Base-by-base conservation (phyloP, 2,888 invertebrate species). In the Harpalus rufipes region DNA sequence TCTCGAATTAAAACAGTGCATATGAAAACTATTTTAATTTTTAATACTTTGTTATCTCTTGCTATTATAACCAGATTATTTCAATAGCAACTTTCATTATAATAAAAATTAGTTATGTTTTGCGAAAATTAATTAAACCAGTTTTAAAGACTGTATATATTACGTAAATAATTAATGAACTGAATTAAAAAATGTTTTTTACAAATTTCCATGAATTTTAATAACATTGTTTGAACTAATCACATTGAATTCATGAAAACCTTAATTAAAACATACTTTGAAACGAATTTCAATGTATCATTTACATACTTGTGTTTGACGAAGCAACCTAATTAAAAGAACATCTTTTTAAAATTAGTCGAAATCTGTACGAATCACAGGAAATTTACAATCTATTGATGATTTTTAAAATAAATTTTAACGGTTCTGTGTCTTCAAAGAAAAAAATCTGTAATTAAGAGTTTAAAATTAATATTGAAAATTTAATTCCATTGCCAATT, bases 121-220 rank as follows among this genome's bases (percentile, higher is more conserved):
- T 6, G 16, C 16, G 32, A 59, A 16, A 16, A 16, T 59, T 59
- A 59, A 59, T 59, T 59, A 59, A 32, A 32, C 32, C 32, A 32
- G 32, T 32, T 32, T 32, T 0, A 51, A 51, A 51, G 44, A 51
- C 5, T 51, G 44, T 51, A 12, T 51, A 51, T 51, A 59, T 51
- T 51, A 59, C 18, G 59, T 59, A 14, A 59, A 59, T 59, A 16
- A 59, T 59, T 59, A 16, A 59, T 59, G n/a, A 16, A 59, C 59
- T 16, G 16, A 59, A 59, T 59, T 16, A 59, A 59, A 14, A 59
- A 7, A 5, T 59, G 16, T 16, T 59, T 59, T 59, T 59, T 59
- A 59, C 16, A 59, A 59, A 59, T 59, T 59, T 59, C 16, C 16
- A 16, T 16, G 59, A 16, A 16, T 59, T 7, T 14, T 16, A 16